Conservation (phyloP, 2,888 invertebrate species). For the Orgyia antiqua region DNA sequence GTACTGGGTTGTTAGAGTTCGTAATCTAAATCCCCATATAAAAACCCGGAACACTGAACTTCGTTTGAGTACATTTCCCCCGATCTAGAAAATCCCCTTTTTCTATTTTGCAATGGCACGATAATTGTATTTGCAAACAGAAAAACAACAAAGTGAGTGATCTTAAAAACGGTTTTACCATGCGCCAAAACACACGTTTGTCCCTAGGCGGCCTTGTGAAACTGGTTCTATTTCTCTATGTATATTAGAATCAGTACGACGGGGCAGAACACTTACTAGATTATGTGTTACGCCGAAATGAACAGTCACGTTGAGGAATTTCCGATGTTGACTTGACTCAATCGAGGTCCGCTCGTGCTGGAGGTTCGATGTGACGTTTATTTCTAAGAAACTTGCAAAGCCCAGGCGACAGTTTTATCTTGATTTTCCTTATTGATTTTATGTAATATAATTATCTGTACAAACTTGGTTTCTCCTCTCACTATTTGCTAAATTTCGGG, state of each 20-base stretch:
- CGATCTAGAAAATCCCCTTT: no score
- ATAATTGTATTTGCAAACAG: no score
- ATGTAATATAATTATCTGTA: conserved; percentile 9
- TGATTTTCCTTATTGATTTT: conserved; percentile 46
- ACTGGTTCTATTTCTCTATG: conserved; percentile 9
- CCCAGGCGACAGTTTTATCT: conserved; percentile 19
- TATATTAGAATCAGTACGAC: conserved; percentile 9
- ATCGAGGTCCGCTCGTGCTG: conserved; percentile 31
- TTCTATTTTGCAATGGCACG: no score
- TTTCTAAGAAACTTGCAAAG: conserved; percentile 46
- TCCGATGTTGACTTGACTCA: conserved; percentile 42
- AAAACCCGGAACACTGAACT: no score
- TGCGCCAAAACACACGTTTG: conserved; percentile 11
- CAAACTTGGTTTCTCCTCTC: conserved; percentile 2
- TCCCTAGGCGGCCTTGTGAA: background rate
- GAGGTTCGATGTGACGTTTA: conserved; percentile 23
- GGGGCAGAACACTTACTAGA: conserved; percentile 3
- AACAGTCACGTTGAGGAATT: conserved; percentile 49
- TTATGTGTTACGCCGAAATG: conserved; percentile 24
- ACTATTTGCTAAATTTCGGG: no score
- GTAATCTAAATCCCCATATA: no score
- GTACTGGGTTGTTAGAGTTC: no score
- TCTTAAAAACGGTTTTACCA: background rate
- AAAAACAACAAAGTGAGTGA: no score
- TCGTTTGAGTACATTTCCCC: no score